Evolutionary conservation across 2,888 invertebrate species (phyloP).

Genomic region (Phyto melanocephala): DNA sequence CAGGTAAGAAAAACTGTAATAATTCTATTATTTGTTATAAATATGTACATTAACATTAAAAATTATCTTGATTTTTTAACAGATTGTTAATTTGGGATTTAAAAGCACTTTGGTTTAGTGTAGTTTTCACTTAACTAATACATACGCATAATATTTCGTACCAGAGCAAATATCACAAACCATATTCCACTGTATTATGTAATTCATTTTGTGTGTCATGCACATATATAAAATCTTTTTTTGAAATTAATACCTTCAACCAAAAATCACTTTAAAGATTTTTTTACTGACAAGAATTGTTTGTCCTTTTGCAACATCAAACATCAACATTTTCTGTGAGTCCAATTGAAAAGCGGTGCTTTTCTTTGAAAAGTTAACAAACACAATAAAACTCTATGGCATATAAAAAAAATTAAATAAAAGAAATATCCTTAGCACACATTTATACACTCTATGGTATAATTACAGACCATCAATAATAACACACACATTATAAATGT

Average conservation of each 20-base stretch:
- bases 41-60: no score
- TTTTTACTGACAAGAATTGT: not conserved
- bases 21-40: no score
- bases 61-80: no score
- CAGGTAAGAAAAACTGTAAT: no score
- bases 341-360: conserved; percentile 49
- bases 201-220: no score
- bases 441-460: conserved; percentile 31
- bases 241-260: not conserved
- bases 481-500: not conserved
- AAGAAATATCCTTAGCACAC: not conserved
- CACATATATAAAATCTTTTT: no score
- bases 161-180: no score
- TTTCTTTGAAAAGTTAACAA: conserved; percentile 58
- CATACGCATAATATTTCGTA: no score
- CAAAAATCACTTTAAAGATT: not conserved
- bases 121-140: no score
- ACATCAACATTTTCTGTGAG: conserved; percentile 16
- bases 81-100: no score
- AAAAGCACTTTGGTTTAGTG: no score
- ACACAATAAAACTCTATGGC: not conserved
- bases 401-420: not conserved
- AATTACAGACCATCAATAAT: conserved; percentile 42
- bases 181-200: no score
- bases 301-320: conserved; percentile 46